Base-by-base conservation (phyloP, 2,113 vertebrate species). In the Gymnobelideus leadbeateri region DNA sequence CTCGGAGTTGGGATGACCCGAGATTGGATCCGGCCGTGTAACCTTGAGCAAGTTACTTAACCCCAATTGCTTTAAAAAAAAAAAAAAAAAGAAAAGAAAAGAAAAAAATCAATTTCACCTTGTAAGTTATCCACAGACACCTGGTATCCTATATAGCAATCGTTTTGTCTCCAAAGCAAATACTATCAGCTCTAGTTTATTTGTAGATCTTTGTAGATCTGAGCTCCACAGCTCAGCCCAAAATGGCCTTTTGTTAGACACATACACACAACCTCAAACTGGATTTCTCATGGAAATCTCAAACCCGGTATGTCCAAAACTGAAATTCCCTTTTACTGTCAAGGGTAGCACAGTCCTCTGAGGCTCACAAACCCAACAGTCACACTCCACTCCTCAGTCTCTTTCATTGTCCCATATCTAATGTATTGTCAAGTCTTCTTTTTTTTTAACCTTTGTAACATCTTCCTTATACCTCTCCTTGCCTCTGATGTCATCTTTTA, bases 51-150 rank as follows among this genome's bases (percentile, higher is more conserved):
- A n/a, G n/a, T n/a, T n/a, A n/a, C n/a, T n/a, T n/a, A n/a, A n/a
- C n/a, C n/a, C n/a, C n/a, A n/a, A n/a, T n/a, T n/a, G n/a, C n/a
- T n/a, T n/a, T n/a, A n/a, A n/a, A n/a, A n/a, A n/a, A n/a, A n/a
- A n/a, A n/a, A n/a, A n/a, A n/a, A n/a, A n/a, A n/a, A n/a, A n/a
- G n/a, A n/a, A n/a, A n/a, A n/a, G n/a, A 6, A 25, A 55, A 25
- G 26, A 54, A 54, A 54, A 5, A 77, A 50, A 46, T 43, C 0
- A n/a, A 16, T 0, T 0, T 37, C 4, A 1, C 0, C 0, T 0
- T 10, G 3, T 0, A 0, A 0, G 0, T 3, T 24, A 12, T 12
- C 2, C 23, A 43, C 8, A 1, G n/a, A 43, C 6, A 84, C 68
- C 19, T 43, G 43, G 68, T 84, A 21, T 84, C 37, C 23, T 84